Evolutionary conservation across 2,888 invertebrate genomes (phyloP), one percentile per base, ranked within the genome.

Genomic region (Eristalis intricaria): DNA sequence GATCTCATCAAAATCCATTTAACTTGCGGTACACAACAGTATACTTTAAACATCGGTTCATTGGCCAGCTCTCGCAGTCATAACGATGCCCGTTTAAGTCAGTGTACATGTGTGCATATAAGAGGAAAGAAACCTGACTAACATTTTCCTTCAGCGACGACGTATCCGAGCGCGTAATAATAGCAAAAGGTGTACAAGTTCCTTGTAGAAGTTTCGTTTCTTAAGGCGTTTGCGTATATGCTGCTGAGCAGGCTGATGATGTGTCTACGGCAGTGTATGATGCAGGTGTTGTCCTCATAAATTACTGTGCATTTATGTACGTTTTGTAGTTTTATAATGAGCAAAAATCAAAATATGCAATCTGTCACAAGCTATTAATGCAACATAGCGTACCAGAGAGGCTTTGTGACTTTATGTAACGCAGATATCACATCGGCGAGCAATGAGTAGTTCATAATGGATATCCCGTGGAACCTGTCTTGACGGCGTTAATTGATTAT

Each of bases 211-310:
- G 73, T 74, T 81, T 38, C 23, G 76, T 64, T 71, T 35, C 23
- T 65, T 35, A 50, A 58, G 15, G 22, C 56, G 22, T 43, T 26
- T 65, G 15, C 43, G 7, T 35, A 8, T 35, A 8, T 60, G 22
- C 7, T 19, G 15, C 58, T 22, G 15, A 8, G 40, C 40, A 50
- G 66, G 19, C n/a, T 19, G 23, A 22, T 63, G 73, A 68, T 74
- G 68, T 43, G 61, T 60, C 73, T 58, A 15, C 43, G 35, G 4
- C 11, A 68, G 11, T 66, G 66, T 68, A 56, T 66, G 70, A 73
- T 81, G 85, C 85, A 85, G 85, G 73, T 85, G 85, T 85, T 85
- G 73, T 64, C 77, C 69, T 82, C 85, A 73, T 85, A 82, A 81
- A 77, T 68, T 68, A 63, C 29, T 76, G 65, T 69, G 11, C 15